Evolutionary conservation across 2,797 vertebrate species (phyloP).

Genomic region (Hyperoplus immaculatus): DNA sequence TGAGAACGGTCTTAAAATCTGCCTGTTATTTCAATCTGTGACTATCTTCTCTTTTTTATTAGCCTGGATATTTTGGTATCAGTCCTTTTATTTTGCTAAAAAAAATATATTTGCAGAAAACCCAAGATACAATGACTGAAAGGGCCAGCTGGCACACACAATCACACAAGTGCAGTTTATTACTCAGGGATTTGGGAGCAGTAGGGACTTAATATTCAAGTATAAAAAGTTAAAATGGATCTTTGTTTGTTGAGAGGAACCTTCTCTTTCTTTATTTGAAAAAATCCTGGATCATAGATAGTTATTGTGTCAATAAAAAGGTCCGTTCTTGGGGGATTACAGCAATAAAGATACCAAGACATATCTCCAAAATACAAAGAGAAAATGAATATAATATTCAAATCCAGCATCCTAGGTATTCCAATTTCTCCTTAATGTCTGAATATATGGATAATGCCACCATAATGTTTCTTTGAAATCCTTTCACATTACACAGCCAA

Average conservation of each 20-base stretch:
- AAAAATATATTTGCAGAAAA: not conserved
- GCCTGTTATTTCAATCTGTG: not conserved
- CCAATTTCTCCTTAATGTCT: not conserved
- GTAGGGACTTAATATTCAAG: not conserved
- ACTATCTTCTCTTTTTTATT: not conserved
- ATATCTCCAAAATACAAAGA: not conserved
- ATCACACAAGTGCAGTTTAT: not conserved
- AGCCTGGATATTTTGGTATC: not conserved
- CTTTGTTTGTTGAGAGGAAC: not conserved
- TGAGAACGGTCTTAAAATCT: not conserved
- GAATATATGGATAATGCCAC: not conserved
- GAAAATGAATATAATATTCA: not conserved
- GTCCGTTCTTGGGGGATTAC: not conserved
- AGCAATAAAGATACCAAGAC: not conserved
- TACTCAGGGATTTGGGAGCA: not conserved
- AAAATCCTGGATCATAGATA: not conserved
- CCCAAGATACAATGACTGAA: not conserved
- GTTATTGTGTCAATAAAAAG: not conserved
- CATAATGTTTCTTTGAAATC: conserved; percentile 4
- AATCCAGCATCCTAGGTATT: not conserved
- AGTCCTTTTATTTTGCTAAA: not conserved
- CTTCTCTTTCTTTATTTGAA: not conserved
- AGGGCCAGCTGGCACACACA: not conserved
- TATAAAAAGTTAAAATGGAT: not conserved
- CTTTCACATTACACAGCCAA: not conserved